phyloP scores from a whole-genome alignment of 2,888 invertebrate species.

The Spodoptera picta region DNA sequence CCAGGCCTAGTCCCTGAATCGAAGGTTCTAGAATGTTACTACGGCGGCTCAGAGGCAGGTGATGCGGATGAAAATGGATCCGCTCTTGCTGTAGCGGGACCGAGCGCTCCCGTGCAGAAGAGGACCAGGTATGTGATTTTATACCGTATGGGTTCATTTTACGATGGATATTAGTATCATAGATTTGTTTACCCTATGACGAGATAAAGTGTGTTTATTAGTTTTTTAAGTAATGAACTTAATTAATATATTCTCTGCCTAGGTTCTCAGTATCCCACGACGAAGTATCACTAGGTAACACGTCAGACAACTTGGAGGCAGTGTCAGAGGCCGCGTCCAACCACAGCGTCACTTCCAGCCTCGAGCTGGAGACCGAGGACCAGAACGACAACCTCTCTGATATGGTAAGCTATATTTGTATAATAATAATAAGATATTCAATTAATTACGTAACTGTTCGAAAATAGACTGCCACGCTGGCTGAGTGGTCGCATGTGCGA shows the following conservation, averaged over 20 bases:
- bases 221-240: no score
- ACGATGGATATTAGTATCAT: no score
- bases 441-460: not conserved
- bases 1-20: slow-evolving; percentile 88
- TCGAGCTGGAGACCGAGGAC: slow-evolving; percentile 96
- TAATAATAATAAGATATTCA: no score
- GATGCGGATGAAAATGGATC: slow-evolving; percentile 81
- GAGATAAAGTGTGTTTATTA: no score
- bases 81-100: slow-evolving; percentile 72
- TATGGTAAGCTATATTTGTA: slow-evolving; percentile 90
- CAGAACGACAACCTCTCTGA: slow-evolving; percentile 98
- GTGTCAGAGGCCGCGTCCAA: slow-evolving; percentile 98
- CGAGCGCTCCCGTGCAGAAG: slow-evolving; percentile 84
- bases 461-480: no score
- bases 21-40: slow-evolving; percentile 88
- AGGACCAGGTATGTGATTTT: slow-evolving; percentile 81
- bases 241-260: no score
- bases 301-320: slow-evolving; percentile 97
- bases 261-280: slow-evolving; percentile 96
- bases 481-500: no score
- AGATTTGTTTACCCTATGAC: no score
- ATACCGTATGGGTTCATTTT: not conserved
- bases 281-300: slow-evolving; percentile 97
- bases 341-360: slow-evolving; percentile 97
- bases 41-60: slow-evolving; percentile 80